These are phyloP conservation scores for Piprites chloris DNA, from an alignment of 2,113 vertebrate species.

Conservation along the genomic window DNA sequence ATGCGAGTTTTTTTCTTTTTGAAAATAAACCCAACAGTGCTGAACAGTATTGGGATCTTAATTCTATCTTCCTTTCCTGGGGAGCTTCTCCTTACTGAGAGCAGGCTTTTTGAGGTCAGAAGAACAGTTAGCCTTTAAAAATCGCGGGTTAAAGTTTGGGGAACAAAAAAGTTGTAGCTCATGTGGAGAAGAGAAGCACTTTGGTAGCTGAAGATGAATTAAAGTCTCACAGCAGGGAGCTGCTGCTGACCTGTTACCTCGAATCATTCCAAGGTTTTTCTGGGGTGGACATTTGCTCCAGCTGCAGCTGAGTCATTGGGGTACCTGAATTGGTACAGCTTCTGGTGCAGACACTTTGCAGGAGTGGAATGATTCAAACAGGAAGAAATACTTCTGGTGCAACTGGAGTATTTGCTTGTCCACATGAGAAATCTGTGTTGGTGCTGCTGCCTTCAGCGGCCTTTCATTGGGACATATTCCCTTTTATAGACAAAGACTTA, in stretches of 20 bases:
- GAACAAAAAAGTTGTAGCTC: neutral
- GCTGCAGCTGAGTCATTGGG: neutral
- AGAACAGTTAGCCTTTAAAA: conserved; percentile 27
- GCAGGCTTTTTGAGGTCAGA: conserved; percentile 23
- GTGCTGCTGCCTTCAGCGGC: neutral
- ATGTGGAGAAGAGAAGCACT: conserved; percentile 17
- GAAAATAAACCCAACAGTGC: neutral
- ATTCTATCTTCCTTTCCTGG: neutral
- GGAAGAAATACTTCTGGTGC: neutral
- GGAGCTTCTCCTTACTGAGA: neutral
- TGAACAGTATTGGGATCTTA: neutral
- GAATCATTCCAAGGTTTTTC: neutral
- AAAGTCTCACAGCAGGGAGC: neutral
- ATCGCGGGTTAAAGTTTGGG: neutral
- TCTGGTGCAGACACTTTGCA: neutral
- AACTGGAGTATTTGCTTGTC: neutral
- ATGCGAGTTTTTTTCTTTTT: neutral
- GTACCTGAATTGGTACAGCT: neutral
- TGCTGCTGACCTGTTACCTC: neutral
- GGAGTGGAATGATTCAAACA: neutral
- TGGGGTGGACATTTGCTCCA: neutral
- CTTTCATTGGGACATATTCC: neutral
- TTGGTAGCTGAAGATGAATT: neutral
- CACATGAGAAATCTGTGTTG: neutral
- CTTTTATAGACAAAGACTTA: neutral